Percentiles rank a stretch among this genome's conserved stretches.
Conservation (phyloP, 2,888 invertebrate species). For the Cheilosia variabilis region DNA sequence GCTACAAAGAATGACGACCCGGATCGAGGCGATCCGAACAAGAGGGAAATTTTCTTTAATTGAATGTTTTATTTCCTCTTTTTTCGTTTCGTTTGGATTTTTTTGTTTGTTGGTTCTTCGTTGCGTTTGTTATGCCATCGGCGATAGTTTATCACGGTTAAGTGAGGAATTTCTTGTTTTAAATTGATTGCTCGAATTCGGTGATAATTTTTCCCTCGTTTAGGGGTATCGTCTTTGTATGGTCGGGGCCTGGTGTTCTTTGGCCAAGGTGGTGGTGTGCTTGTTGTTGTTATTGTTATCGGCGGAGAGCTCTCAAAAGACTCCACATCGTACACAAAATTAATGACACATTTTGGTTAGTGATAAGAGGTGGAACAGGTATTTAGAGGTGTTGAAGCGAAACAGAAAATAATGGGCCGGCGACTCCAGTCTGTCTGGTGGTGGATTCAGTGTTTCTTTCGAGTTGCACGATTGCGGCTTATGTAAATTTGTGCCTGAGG, state of each 20-base stretch:
- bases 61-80: constrained; percentile 74
- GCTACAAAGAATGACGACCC: constrained; percentile 70
- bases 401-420: constrained; percentile 15
- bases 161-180: constrained; percentile 80
- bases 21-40: constrained; percentile 73
- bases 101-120: constrained; percentile 34
- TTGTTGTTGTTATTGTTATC: constrained; percentile 56
- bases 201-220: constrained; percentile 78
- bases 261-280: constrained; percentile 14
- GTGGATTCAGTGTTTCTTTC: constrained; percentile 26
- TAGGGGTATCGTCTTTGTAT: constrained; percentile 69
- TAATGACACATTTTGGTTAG: constrained; percentile 74
- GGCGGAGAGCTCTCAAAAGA: constrained; percentile 67
- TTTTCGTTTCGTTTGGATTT: constrained; percentile 54
- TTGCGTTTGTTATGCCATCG: constrained; percentile 76
- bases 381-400: constrained; percentile 63
- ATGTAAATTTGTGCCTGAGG: constrained; percentile 18
- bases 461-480: constrained; percentile 26
- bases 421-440: constrained; percentile 73
- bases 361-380: constrained; percentile 70
- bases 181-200: constrained; percentile 79
- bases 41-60: constrained; percentile 75
- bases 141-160: constrained; percentile 78
- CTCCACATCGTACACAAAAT: constrained; percentile 73
- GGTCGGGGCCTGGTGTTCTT: constrained; percentile 42